Evolutionary conservation across 2,113 vertebrate species (phyloP).

Genomic region (Neotoma lepida): DNA sequence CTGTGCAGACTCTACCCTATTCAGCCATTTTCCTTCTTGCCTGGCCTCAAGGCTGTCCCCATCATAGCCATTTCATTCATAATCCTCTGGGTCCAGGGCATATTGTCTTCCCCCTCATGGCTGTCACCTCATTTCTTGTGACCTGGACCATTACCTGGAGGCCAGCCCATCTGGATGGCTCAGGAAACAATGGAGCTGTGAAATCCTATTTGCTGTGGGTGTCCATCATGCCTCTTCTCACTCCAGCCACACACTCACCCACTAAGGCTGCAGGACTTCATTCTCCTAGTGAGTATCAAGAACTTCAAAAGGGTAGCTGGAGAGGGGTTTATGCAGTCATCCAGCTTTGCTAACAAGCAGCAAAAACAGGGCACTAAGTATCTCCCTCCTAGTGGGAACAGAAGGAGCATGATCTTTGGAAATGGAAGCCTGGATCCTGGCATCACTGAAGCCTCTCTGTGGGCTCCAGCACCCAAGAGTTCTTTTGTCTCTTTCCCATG

Average conservation of each 20-base stretch:
- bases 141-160: not conserved
- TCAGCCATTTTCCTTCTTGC: not conserved
- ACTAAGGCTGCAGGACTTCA: not conserved
- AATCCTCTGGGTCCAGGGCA: not conserved
- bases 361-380: not conserved
- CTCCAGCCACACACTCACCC: not conserved
- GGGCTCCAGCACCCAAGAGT: not conserved
- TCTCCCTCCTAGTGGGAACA: not conserved
- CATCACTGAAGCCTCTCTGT: not conserved
- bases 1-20: not conserved
- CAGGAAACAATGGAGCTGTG: not conserved
- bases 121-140: not conserved
- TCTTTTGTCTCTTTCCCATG: not conserved
- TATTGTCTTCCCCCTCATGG: not conserved
- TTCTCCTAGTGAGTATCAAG: not conserved
- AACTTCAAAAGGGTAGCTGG: not conserved
- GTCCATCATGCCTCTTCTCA: not conserved
- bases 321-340: not conserved
- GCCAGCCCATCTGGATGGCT: not conserved
- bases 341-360: not conserved
- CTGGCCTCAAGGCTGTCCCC: not conserved
- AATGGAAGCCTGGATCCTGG: not conserved
- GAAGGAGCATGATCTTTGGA: not conserved
- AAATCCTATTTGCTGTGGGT: not conserved
- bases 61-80: not conserved